Base-by-base conservation (phyloP, 2,888 invertebrate species). In the Furcula furcula region DNA sequence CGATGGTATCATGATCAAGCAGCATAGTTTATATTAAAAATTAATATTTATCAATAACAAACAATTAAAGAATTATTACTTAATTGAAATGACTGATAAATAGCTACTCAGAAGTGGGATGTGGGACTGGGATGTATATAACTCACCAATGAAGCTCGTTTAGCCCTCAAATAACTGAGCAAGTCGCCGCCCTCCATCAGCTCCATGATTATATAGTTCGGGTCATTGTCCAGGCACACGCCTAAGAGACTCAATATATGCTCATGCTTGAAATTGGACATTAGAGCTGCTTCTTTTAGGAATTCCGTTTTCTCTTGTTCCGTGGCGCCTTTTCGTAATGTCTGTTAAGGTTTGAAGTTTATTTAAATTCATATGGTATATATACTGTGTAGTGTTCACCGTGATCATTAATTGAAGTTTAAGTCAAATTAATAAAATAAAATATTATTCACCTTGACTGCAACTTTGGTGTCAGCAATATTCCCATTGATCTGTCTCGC, bases 101-200 rank as follows among this genome's bases (percentile, higher is more conserved):
- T n/a, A n/a, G n/a, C n/a, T n/a, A n/a, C n/a, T n/a, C n/a, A n/a
- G n/a, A n/a, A n/a, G n/a, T n/a, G n/a, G n/a, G n/a, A n/a, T n/a
- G n/a, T n/a, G n/a, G n/a, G n/a, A n/a, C n/a, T n/a, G n/a, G n/a
- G n/a, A n/a, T n/a, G n/a, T n/a, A n/a, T n/a, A n/a, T n/a, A 15
- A 65, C 77, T 78, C 79, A 95, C 95, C 69, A 91, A 76, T n/a
- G 92, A 90, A 22, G 95, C 93, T 35, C 98, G 90, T 53, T 95
- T 95, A 3, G 93, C 92, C 33, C 98, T 89, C 27, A 99, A 88
- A 75, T 97, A 99, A 38, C 95, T 96, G 18, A 98, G 90, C 36
- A 99, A 84, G 82, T 99, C 99, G 0, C 99, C 98, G 3, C 96
- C 98, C 75, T 98, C 96, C 99, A 99, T 99, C 10, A 99, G 91